Evolutionary conservation across 2,113 vertebrate species (phyloP).

Genomic region (Pangasianodon gigas): DNA sequence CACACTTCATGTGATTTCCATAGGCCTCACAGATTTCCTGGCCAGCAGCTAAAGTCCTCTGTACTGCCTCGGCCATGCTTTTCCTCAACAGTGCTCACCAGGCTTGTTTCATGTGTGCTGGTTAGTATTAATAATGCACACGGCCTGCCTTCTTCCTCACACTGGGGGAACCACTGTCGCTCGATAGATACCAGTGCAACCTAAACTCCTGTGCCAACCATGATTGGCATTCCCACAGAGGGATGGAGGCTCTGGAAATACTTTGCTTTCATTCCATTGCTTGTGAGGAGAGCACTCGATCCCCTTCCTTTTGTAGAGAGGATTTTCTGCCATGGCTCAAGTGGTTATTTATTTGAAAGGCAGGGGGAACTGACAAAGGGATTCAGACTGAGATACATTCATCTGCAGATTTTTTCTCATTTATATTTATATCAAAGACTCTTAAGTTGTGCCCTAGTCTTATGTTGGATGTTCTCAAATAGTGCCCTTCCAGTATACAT

Average conservation of each 20-base stretch:
- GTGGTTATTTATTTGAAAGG: constrained; percentile 20
- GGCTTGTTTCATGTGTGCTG: constrained; percentile 32
- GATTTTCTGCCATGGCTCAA: background rate
- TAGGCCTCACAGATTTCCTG: background rate
- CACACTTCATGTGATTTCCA: background rate
- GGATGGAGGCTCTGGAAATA: constrained; percentile 4
- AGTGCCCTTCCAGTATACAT: background rate
- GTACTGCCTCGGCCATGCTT: background rate
- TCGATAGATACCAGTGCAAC: constrained; percentile 39
- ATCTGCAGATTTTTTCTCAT: background rate
- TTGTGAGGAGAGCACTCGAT: background rate
- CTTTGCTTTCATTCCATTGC: background rate
- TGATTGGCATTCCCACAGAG: background rate
- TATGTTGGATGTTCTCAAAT: background rate
- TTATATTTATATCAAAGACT: background rate
- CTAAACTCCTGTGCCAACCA: background rate
- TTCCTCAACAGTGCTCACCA: constrained; percentile 1
- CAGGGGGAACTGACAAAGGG: background rate
- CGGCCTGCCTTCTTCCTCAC: constrained; percentile 16
- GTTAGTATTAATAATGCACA: constrained; percentile 50
- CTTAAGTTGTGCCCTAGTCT: background rate
- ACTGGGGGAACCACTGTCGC: constrained; percentile 32
- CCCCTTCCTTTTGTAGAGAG: constrained; percentile 7
- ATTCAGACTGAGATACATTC: background rate
- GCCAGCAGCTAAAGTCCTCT: background rate